phyloP scores from a whole-genome alignment of 2,113 vertebrate species.

The Amia ocellicauda region DNA sequence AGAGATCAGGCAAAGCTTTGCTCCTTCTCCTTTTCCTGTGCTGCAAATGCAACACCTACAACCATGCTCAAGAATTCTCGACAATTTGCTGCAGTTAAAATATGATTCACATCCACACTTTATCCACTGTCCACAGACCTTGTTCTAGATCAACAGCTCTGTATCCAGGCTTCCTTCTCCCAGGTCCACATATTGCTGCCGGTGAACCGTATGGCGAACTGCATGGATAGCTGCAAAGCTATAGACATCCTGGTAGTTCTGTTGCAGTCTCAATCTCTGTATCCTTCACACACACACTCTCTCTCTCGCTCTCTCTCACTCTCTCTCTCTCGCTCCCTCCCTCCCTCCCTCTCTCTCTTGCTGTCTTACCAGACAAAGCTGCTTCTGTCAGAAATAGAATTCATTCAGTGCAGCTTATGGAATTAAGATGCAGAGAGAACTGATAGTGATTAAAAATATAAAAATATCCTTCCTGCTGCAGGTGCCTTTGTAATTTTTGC shows the following conservation, averaged over 20 bases:
- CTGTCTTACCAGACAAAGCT: constrained; percentile 57
- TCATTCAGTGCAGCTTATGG: constrained; percentile 54
- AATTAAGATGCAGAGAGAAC: not conserved
- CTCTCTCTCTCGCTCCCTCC: constrained; percentile 29
- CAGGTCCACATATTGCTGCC: constrained; percentile 23
- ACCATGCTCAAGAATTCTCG: not conserved
- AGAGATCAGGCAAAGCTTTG: constrained; percentile 1
- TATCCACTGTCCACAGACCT: constrained; percentile 46
- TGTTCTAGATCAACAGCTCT: constrained; percentile 48
- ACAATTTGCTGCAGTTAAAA: constrained; percentile 37
- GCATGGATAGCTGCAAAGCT: constrained; percentile 40
- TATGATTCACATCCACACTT: constrained; percentile 26
- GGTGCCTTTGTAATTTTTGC: not conserved
- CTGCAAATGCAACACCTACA: too few species aligned
- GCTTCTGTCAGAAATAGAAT: constrained; percentile 55
- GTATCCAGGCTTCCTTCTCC: constrained; percentile 40
- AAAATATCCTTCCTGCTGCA: not conserved
- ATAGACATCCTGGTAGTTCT: constrained; percentile 46
- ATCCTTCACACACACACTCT: constrained; percentile 22
- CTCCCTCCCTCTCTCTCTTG: constrained; percentile 26
- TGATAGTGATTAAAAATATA: not conserved
- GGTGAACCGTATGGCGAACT: not conserved
- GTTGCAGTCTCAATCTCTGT: constrained; percentile 38
- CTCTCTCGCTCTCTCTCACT: constrained; percentile 21
- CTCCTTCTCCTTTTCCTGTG: not conserved